Evolutionary conservation across 37 sponge, comb jelly and placozoan species (phyloP).

Genomic region (Bolinopsis microptera): DNA sequence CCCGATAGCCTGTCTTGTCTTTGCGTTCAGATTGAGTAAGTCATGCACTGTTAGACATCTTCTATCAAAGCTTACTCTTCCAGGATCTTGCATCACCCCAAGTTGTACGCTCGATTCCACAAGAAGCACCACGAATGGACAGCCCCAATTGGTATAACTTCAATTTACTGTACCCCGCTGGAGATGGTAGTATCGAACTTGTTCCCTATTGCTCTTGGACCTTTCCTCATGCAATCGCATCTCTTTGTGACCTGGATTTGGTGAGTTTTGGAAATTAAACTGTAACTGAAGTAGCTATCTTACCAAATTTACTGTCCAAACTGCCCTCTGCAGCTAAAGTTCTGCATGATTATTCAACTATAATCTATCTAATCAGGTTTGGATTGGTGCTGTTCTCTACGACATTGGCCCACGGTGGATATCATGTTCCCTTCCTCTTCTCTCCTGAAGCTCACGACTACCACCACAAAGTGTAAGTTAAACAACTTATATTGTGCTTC

Average conservation of each 20-base stretch:
- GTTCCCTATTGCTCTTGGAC: slow-evolving; percentile 71
- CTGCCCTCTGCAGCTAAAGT: no score
- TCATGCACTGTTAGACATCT: no score
- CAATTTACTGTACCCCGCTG: slow-evolving; percentile 84
- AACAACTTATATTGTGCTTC: no score
- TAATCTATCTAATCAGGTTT: no score
- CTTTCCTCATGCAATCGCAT: slow-evolving; percentile 78
- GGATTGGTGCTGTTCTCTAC: slow-evolving; percentile 74
- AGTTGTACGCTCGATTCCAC: slow-evolving; percentile 82
- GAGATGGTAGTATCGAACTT: slow-evolving; percentile 80
- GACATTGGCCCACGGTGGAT: slow-evolving; percentile 82
- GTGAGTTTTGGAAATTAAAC: no score
- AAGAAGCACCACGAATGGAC: slow-evolving; percentile 95
- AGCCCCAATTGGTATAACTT: slow-evolving; percentile 77
- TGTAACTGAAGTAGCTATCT: no score
- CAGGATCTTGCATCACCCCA: slow-evolving; percentile 76
- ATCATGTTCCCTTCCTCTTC: slow-evolving; percentile 91
- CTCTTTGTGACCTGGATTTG: slow-evolving; percentile 78
- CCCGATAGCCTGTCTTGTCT: no score
- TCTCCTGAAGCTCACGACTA: slow-evolving; percentile 93
- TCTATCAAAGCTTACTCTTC: no score
- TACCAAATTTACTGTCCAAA: no score
- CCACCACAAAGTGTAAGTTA: slow-evolving; percentile 82
- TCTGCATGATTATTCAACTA: no score
- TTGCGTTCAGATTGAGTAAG: no score